Evolutionary conservation across 2,888 invertebrate species (phyloP).

Genomic region (Neoitamus cyanurus): DNA sequence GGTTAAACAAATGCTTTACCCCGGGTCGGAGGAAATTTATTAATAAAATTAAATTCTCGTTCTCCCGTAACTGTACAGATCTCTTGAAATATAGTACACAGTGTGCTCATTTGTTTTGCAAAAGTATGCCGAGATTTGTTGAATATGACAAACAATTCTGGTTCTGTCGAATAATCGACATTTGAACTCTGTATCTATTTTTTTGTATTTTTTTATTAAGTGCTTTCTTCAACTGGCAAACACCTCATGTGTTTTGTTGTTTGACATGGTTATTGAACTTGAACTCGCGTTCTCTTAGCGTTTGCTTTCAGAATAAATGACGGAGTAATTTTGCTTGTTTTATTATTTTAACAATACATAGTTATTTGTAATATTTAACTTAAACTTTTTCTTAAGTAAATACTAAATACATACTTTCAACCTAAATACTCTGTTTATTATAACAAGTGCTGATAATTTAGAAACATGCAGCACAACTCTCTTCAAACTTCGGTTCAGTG

Average conservation of each 20-base stretch:
- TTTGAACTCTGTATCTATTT: background rate
- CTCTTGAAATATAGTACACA: background rate
- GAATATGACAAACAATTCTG: background rate
- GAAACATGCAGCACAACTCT: too few relatives aligned
- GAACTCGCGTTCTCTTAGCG: background rate
- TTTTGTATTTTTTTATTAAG: background rate
- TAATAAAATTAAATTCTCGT: background rate
- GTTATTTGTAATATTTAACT: too few relatives aligned
- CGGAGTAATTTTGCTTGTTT: too few relatives aligned
- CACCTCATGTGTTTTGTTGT: background rate
- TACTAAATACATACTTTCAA: too few relatives aligned
- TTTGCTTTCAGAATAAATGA: background rate
- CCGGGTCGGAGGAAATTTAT: background rate
- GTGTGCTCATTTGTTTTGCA: background rate
- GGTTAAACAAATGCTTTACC: background rate
- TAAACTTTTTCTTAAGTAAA: too few relatives aligned
- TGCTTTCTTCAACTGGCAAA: background rate
- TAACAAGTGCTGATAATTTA: too few relatives aligned
- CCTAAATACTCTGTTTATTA: too few relatives aligned
- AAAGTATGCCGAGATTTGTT: background rate
- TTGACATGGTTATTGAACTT: background rate
- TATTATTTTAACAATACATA: too few relatives aligned
- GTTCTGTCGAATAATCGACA: background rate
- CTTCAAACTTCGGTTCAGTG: too few relatives aligned
- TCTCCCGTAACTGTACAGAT: background rate